Conservation (phyloP, 2,113 vertebrate genomes). For the Diadophis punctatus region DNA sequence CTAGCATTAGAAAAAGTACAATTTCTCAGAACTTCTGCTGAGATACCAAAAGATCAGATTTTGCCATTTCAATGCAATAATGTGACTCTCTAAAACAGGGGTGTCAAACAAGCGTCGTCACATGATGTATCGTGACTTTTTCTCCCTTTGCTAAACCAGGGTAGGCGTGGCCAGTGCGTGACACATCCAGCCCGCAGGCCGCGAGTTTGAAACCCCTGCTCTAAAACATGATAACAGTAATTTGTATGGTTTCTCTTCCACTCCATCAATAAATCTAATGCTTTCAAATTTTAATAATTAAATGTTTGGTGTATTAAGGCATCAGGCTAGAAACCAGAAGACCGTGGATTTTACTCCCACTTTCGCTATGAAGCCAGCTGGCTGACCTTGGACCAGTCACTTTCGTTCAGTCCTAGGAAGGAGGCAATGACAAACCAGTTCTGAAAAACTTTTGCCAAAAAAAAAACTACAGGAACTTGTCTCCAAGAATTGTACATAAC, state of each 20-base stretch:
- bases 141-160: too few species aligned
- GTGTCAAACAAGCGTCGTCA: too few species aligned
- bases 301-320: not conserved
- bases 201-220: too few species aligned
- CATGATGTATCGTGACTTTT: too few species aligned
- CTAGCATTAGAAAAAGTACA: not conserved
- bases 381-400: not conserved
- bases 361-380: not conserved
- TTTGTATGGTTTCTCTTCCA: not conserved
- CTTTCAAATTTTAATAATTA: not conserved
- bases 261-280: not conserved
- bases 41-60: not conserved
- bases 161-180: too few species aligned
- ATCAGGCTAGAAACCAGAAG: not conserved
- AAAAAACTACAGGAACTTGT: not conserved
- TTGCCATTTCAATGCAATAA: not conserved
- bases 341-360: not conserved
- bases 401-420: not conserved
- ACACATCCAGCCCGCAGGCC: too few species aligned
- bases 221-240: not conserved
- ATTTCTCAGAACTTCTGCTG: not conserved
- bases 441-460: not conserved
- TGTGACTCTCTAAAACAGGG: not conserved
- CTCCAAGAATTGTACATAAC: not conserved
- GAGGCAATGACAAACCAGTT: not conserved